Evolutionary conservation across 2,888 invertebrate species (phyloP).

Genomic region (Conops quadrifasciatus): DNA sequence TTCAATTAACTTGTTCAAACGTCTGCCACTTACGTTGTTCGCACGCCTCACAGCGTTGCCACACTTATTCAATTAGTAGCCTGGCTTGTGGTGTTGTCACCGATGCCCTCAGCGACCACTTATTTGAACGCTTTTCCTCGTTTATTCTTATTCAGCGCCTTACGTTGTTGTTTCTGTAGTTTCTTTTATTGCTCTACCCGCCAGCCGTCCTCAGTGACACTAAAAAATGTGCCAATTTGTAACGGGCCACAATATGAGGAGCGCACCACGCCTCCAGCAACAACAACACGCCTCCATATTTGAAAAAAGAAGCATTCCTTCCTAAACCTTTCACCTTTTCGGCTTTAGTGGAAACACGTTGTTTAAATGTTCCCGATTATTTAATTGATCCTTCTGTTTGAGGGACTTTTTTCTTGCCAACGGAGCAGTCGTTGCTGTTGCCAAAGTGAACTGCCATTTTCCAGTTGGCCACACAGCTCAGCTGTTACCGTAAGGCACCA

Average conservation of each 20-base stretch:
- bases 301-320: too few species aligned
- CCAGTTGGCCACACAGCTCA: too few species aligned
- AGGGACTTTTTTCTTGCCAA: too few species aligned
- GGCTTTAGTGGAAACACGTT: too few species aligned
- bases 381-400: too few species aligned
- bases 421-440: too few species aligned
- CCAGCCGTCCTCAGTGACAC: conserved; percentile 3
- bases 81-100: conserved; percentile 6
- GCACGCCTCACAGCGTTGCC: conserved; percentile 10
- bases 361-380: too few species aligned
- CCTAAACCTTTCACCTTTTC: too few species aligned
- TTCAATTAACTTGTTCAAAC: conserved; percentile 24
- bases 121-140: neutral
- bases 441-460: too few species aligned
- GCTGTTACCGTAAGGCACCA: too few species aligned
- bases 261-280: too few species aligned
- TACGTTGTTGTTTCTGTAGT: conserved; percentile 11
- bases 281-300: neutral
- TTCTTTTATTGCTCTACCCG: neutral
- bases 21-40: neutral
- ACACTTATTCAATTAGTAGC: conserved; percentile 9
- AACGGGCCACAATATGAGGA: neutral
- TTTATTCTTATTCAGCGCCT: neutral
- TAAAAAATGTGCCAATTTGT: conserved; percentile 13
- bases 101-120: conserved; percentile 3